Base-by-base conservation (phyloP, 2,888 invertebrate genomes). In the Stenchaetothrips biformis region DNA sequence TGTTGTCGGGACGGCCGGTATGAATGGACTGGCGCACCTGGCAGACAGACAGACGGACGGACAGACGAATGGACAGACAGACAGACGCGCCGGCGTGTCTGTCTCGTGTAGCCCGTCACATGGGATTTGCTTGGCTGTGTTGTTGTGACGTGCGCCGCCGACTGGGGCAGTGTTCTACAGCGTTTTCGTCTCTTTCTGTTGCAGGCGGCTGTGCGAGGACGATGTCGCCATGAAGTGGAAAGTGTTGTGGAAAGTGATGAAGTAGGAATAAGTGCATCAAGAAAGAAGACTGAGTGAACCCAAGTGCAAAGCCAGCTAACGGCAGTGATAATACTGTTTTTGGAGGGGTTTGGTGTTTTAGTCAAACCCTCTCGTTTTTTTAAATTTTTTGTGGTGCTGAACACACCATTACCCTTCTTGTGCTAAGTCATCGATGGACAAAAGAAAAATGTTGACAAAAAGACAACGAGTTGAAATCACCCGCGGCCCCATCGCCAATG, bases 361-460 rank as follows among this genome's bases (percentile, higher is more conserved):
- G n/a, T 78, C 48, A 48, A n/a, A n/a, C 49, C 48, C 49, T 48
- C 49, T 48, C 13, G 78, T 13, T 48, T 11, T 9, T n/a, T 62
- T 2, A n/a, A 47, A 8, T 78, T 37, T 78, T 37, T 78, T 78
- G 78, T 48, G 48, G 48, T 78, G 49, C 48, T n/a, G n/a, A 18
- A 47, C 7, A n/a, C 49, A 48, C 48, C 48, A 27, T 78, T 13
- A 21, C 37, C 21, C n/a, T 37, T 80, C 79, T 67, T 81, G 80
- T 81, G 81, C 81, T 83, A 81, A 82, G 81, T 11, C n/a, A 18
- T 83, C 82, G 90, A 95, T 95, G 95, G 95, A 95, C 92, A 95
- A 95, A 92, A 94, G 94, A 91, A 95, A 95, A 93, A 95, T 95
- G 95, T 92, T 95, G 92, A 92, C 95, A 90, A 96, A 96, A 92